These are phyloP conservation scores for Prorops nasuta DNA, from an alignment of 1,140 invertebrate genomes.

Conservation along the genomic window DNA sequence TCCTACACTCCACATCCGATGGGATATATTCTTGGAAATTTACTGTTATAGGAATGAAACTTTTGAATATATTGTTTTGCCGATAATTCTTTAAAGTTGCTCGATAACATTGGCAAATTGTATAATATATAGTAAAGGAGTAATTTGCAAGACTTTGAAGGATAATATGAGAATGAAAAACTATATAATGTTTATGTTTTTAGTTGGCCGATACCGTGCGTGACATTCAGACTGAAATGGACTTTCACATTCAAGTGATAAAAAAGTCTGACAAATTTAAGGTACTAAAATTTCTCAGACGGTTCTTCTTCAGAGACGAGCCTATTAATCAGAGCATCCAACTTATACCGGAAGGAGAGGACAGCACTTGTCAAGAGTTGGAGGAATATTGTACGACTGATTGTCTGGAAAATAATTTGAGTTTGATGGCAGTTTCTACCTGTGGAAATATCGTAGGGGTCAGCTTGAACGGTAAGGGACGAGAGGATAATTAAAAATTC, in stretches of 20 bases:
- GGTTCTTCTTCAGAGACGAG: constrained; percentile 72
- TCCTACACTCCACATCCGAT: too few species aligned
- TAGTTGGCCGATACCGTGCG: constrained; percentile 41
- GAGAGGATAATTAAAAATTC: not conserved
- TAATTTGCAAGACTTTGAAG: too few species aligned
- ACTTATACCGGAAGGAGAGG: constrained; percentile 60
- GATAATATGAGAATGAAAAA: too few species aligned
- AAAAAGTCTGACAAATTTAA: constrained; percentile 52
- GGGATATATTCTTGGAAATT: too few species aligned
- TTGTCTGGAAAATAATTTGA: constrained; percentile 61
- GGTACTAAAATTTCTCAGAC: constrained; percentile 61
- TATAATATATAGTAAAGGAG: too few species aligned
- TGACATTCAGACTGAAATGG: constrained; percentile 31
- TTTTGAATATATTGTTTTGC: too few species aligned
- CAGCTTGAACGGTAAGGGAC: constrained; percentile 49
- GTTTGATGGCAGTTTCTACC: constrained; percentile 63
- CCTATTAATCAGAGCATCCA: constrained; percentile 66
- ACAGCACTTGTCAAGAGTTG: constrained; percentile 64
- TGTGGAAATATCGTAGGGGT: constrained; percentile 64
- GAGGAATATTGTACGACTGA: constrained; percentile 63
- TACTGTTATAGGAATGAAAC: too few species aligned
- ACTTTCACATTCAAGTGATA: constrained; percentile 42
- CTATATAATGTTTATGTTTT: too few species aligned
- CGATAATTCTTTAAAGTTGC: too few species aligned
- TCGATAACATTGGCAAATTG: too few species aligned